Evolutionary conservation across 1,140 invertebrate species (phyloP).

Genomic region (Phthorimaea operculella): DNA sequence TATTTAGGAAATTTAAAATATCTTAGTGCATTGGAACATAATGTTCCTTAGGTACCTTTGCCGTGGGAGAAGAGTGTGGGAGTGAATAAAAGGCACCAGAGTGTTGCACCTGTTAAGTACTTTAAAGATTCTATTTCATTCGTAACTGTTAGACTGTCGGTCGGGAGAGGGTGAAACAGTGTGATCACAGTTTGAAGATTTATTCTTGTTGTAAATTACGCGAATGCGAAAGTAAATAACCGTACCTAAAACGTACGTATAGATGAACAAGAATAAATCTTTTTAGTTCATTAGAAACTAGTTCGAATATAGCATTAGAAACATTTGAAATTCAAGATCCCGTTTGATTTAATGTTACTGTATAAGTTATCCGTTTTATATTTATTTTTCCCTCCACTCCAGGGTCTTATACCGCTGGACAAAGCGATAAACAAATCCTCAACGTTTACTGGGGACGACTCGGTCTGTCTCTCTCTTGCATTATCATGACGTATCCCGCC

Average conservation of each 20-base stretch:
- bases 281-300: slow-evolving; percentile 56
- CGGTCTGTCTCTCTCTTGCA: slow-evolving; percentile 61
- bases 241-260: background rate
- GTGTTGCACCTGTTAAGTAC: slow-evolving; percentile 68
- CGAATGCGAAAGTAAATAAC: background rate
- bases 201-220: slow-evolving; percentile 35
- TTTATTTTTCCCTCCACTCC: slow-evolving; percentile 44
- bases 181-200: slow-evolving; percentile 50
- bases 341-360: slow-evolving; percentile 31
- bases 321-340: slow-evolving; percentile 36
- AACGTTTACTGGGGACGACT: slow-evolving; percentile 54
- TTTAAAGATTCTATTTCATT: slow-evolving; percentile 65
- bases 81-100: slow-evolving; percentile 68
- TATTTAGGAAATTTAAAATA: slow-evolving; percentile 60
- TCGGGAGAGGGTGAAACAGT: slow-evolving; percentile 52
- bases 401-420: slow-evolving; percentile 62
- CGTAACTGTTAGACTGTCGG: slow-evolving; percentile 63
- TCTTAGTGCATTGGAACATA: slow-evolving; percentile 66
- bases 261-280: slow-evolving; percentile 53
- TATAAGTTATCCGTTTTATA: slow-evolving; percentile 45
- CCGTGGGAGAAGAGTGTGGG: slow-evolving; percentile 63
- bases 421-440: slow-evolving; percentile 63
- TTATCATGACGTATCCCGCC: slow-evolving; percentile 38
- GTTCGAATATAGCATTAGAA: slow-evolving; percentile 51
- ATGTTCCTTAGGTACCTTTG: slow-evolving; percentile 67